These are phyloP conservation scores for Xanthia icteritia DNA, from an alignment of 2,888 invertebrate genomes.

Conservation along the genomic window DNA sequence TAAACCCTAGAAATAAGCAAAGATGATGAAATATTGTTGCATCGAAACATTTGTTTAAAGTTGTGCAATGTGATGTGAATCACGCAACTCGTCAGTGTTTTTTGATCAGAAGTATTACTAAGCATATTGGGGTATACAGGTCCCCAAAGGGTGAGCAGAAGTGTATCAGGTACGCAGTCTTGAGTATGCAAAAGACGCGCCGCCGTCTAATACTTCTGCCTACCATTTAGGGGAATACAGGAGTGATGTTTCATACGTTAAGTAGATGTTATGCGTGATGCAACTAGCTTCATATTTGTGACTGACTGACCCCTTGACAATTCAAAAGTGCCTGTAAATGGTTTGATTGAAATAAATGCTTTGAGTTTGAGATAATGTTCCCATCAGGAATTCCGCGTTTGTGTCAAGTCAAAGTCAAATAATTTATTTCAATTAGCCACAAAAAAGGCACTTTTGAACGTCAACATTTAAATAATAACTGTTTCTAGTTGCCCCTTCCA, in stretches of 20 bases:
- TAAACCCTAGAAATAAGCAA: not conserved
- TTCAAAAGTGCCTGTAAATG: too few species aligned
- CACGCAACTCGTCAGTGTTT: not conserved
- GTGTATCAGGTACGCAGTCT: not conserved
- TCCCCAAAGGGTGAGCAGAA: not conserved
- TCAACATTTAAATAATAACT: too few species aligned
- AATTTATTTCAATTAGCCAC: too few species aligned
- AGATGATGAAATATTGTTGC: not conserved
- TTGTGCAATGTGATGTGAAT: not conserved
- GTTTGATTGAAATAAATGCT: too few species aligned
- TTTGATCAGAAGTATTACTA: not conserved
- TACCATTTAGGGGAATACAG: not conserved
- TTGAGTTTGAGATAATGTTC: too few species aligned
- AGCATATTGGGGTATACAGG: not conserved
- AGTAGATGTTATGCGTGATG: too few species aligned
- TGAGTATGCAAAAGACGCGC: not conserved
- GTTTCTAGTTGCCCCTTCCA: too few species aligned
- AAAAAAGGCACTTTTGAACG: too few species aligned
- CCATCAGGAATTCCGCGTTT: not conserved
- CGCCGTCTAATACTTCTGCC: not conserved
- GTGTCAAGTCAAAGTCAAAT: too few species aligned
- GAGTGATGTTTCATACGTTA: too few species aligned
- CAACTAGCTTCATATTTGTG: too few species aligned
- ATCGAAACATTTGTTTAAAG: not conserved
- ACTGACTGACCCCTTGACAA: too few species aligned